Base-by-base conservation (phyloP, 1,140 invertebrate genomes). In the Epicauta chinensis region DNA sequence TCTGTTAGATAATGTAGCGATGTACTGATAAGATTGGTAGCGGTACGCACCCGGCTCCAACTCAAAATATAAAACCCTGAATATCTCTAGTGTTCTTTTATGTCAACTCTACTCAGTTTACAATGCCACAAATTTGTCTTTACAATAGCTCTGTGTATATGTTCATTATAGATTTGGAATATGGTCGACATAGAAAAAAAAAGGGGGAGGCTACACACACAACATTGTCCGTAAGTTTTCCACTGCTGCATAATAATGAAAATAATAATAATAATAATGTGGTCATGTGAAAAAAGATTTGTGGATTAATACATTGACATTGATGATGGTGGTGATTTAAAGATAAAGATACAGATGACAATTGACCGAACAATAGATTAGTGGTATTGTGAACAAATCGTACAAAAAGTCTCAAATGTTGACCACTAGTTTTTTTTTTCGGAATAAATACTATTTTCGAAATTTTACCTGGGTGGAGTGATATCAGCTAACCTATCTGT, bases 81-180 rank as follows among this genome's bases (percentile, higher is more conserved):
- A 37, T 53, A 13, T 42, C 45, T 58, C 35, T 58, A 53, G 51
- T 54, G 51, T 56, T 56, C 60, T 55, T 57, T 61, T 55, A 61
- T 59, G 60, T 59, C 57, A 59, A 48, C 35, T 56, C 44, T 59
- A 46, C 60, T 59, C 53, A 42, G 51, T 35, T 53, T 38, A 62
- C 60, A 62, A 62, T 62, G 55, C 58, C 58, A 56, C 53, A 62
- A 62, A 62, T 62, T 62, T 62, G 60, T 60, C 35, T 40, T 52
- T 53, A 62, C 60, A 62, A 62, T 58, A 46, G 58, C 47, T 45
- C 48, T 48, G 55, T 51, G 56, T 59, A 53, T 56, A 46, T 58
- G 51, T 51, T 23, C 23, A 23, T 23, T 23, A 23, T 23, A 1
- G 23, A 23, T 23, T 23, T 23, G 4, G 23, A 58, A 60, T 58